A percentile compares a stretch with the other conserved stretches of the same genome.
These are phyloP conservation scores for Synanthedon formicaeformis DNA, from an alignment of 2,888 invertebrate species.

Conservation along the genomic window DNA sequence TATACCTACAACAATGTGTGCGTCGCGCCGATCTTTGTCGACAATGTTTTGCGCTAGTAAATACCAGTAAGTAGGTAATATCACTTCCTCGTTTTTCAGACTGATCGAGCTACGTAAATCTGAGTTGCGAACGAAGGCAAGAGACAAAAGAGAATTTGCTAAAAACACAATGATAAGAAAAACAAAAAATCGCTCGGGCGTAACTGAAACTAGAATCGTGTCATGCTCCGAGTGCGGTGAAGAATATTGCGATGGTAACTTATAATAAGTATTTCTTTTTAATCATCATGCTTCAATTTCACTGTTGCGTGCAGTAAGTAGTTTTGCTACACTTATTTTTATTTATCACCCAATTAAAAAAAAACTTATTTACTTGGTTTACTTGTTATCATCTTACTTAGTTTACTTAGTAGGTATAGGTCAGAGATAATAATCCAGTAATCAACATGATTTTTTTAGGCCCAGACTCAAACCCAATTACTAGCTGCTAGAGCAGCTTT, in stretches of 20 bases:
- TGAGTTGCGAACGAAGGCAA: slow-evolving; percentile 77
- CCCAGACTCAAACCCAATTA: too few relatives aligned
- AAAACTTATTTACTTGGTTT: too few relatives aligned
- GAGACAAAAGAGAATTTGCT: slow-evolving; percentile 76
- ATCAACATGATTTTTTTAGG: too few relatives aligned
- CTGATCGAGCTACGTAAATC: slow-evolving; percentile 86
- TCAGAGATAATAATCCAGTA: too few relatives aligned
- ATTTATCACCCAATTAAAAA: too few relatives aligned
- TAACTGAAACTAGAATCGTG: slow-evolving; percentile 80
- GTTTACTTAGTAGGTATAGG: too few relatives aligned
- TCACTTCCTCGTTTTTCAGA: slow-evolving; percentile 49
- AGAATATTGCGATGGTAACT: slow-evolving; percentile 82
- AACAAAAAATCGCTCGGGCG: slow-evolving; percentile 86
- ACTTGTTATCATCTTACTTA: too few relatives aligned
- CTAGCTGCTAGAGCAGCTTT: too few relatives aligned
- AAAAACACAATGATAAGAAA: slow-evolving; percentile 77
- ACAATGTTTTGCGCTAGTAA: too few relatives aligned
- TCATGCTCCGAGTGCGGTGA: slow-evolving; percentile 86
- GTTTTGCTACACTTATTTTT: too few relatives aligned
- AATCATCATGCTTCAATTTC: not conserved
- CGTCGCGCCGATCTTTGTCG: too few relatives aligned
- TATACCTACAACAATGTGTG: too few relatives aligned
- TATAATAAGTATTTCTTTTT: not conserved
- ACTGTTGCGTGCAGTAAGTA: not conserved
- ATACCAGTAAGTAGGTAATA: not conserved